These are phyloP conservation scores for Itoplectis maculator DNA, from an alignment of 2,888 invertebrate species.

Conservation along the genomic window DNA sequence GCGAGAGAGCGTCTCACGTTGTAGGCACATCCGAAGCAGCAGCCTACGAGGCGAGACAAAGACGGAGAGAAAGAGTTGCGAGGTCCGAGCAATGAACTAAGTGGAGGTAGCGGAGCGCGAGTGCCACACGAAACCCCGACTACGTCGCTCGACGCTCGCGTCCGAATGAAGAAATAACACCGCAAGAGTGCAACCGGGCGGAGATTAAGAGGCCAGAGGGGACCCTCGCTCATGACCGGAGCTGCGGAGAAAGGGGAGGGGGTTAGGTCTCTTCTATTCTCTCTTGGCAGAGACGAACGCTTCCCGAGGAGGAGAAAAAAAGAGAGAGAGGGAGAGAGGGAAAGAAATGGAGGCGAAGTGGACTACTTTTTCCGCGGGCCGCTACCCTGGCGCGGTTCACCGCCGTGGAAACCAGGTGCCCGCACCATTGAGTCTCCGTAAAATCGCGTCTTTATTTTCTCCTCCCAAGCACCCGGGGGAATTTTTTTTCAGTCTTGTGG, in stretches of 20 bases:
- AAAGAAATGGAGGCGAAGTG: constrained; percentile 27
- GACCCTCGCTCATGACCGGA: constrained; percentile 64
- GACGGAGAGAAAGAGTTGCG: constrained; percentile 2
- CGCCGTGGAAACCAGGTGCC: constrained; percentile 75
- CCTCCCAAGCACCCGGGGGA: constrained; percentile 7
- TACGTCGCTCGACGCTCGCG: constrained; percentile 32
- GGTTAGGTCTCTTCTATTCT: constrained; percentile 43
- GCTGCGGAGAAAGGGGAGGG: no score
- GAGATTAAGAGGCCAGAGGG: constrained; percentile 74
- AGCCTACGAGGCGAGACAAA: not conserved
- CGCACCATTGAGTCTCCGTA: constrained; percentile 72
- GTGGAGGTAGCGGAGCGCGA: constrained; percentile 43
- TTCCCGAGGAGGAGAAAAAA: constrained; percentile 21
- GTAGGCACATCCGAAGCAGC: not conserved
- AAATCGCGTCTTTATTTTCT: constrained; percentile 69
- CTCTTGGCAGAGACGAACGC: constrained; percentile 53
- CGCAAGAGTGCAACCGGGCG: constrained; percentile 70
- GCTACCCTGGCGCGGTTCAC: not conserved
- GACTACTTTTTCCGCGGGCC: constrained; percentile 10
- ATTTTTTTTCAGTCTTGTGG: not conserved
- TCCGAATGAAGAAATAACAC: constrained; percentile 78
- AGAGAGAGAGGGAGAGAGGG: constrained; percentile 28
- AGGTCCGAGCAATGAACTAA: constrained; percentile 54
- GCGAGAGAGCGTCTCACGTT: not conserved
- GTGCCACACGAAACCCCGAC: not conserved